These are phyloP conservation scores for Cryptocephalus primarius DNA, from an alignment of 2,888 invertebrate species.

Conservation along the genomic window DNA sequence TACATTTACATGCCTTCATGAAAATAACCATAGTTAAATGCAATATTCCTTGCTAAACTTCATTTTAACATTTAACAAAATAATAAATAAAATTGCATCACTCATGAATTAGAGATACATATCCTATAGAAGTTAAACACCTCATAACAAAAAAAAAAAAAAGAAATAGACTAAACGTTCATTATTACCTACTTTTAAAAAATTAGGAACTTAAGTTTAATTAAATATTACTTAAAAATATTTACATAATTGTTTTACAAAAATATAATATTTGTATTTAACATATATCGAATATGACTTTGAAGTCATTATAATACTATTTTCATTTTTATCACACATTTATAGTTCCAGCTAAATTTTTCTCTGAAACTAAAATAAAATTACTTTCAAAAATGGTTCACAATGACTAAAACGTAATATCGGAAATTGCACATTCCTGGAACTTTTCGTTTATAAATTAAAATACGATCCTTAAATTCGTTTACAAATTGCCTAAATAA, in stretches of 20 bases:
- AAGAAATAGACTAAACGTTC: no score
- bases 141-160: neutral
- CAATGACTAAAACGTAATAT: no score
- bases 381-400: no score
- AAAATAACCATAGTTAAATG: neutral
- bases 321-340: neutral
- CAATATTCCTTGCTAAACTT: neutral
- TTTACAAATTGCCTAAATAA: no score
- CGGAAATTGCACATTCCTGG: no score
- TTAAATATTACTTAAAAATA: neutral
- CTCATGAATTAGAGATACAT: neutral
- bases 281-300: no score
- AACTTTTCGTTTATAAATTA: no score
- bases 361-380: neutral
- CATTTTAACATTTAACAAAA: slow-evolving; percentile 1
- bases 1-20: slow-evolving; percentile 29
- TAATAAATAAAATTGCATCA: neutral
- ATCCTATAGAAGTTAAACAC: neutral
- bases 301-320: no score
- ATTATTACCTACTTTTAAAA: neutral
- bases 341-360: neutral
- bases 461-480: no score
- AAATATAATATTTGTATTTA: neutral
- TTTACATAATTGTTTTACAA: neutral
- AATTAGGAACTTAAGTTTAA: neutral